Conservation (phyloP, 1,140 invertebrate genomes). For the Neodiprion virginianus region DNA sequence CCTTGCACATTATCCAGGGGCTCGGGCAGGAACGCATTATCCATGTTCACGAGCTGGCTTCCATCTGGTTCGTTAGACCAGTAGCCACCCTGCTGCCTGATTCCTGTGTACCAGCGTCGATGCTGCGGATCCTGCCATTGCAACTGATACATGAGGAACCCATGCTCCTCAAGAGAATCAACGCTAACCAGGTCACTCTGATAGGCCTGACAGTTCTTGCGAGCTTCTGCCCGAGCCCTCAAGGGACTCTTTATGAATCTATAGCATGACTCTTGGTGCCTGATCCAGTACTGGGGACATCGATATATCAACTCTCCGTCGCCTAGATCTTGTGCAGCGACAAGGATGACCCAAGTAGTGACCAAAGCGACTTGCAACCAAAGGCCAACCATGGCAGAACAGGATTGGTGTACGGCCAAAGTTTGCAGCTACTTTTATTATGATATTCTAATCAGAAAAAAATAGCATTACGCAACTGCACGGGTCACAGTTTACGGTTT, state of each 20-base stretch:
- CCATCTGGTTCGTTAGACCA: constrained; percentile 88
- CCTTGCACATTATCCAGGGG: constrained; percentile 54
- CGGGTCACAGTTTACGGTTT: too few relatives aligned
- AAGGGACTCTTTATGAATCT: constrained; percentile 87
- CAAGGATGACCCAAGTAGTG: background rate
- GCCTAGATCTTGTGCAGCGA: constrained; percentile 36
- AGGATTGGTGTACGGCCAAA: too few relatives aligned
- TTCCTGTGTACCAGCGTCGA: constrained; percentile 85
- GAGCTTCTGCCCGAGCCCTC: constrained; percentile 78
- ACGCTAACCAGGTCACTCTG: constrained; percentile 83
- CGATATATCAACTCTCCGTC: constrained; percentile 52
- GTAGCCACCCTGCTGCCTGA: constrained; percentile 72
- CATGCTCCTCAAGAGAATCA: constrained; percentile 84
- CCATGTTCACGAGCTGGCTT: constrained; percentile 76
- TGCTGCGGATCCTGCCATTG: constrained; percentile 84
- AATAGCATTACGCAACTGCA: too few relatives aligned
- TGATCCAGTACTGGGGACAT: constrained; percentile 86
- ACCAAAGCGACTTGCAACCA: background rate
- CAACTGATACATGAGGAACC: constrained; percentile 81
- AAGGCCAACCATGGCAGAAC: background rate
- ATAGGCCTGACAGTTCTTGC: constrained; percentile 80
- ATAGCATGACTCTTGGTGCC: constrained; percentile 81
- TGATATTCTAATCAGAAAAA: too few relatives aligned
- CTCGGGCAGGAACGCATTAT: constrained; percentile 81
- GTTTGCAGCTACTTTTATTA: too few relatives aligned